Evolutionary conservation across 2,888 invertebrate genomes (phyloP), one percentile per base, ranked within the genome.

Genomic region (Rhagonycha fulva): DNA sequence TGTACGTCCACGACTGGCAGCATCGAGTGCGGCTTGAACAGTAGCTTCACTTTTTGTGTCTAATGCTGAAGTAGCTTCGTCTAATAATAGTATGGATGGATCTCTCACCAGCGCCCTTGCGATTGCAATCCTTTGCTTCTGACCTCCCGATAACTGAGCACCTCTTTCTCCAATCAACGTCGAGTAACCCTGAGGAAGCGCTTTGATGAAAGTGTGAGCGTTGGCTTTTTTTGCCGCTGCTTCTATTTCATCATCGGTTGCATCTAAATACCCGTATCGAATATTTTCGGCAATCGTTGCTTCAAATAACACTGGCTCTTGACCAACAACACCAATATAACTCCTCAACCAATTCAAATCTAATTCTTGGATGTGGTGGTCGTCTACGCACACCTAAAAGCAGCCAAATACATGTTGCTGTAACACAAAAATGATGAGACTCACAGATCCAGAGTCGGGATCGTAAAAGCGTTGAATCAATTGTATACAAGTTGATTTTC

Each of bases 41-140:
- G 94, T 92, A 0, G 93, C 91, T 89, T 98, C 98, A 78, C 96
- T 96, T 32, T 93, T 92, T 0, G 94, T 94, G 85, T 97, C 97
- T 19, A 97, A 89, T 0, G 97, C 97, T 3, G 96, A 96, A 0
- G 97, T 97, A 0, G 96, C 97, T 87, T 97, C 97, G 82, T 97
- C 97, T 14, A 95, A 86, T 1, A 96, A 87, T 62, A 96, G 87
- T 79, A 97, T 93, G 71, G 91, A 90, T 0, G 97, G 97, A 85
- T 96, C 92, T 28, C 95, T 90, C 2, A 97, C 91, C 7, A 97
- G 88, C 0, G 97, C 97, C 79, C 97, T 90, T 0, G 97, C 97
- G 81, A 97, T 97, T 3, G 97, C 97, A 62, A 97, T 95, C 74
- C 96, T 89, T 86, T 97, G 19, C 19, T 19, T 19, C 19, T 19